phyloP scores from a whole-genome alignment of 2,797 vertebrate species.

The Ceryle rudis region DNA sequence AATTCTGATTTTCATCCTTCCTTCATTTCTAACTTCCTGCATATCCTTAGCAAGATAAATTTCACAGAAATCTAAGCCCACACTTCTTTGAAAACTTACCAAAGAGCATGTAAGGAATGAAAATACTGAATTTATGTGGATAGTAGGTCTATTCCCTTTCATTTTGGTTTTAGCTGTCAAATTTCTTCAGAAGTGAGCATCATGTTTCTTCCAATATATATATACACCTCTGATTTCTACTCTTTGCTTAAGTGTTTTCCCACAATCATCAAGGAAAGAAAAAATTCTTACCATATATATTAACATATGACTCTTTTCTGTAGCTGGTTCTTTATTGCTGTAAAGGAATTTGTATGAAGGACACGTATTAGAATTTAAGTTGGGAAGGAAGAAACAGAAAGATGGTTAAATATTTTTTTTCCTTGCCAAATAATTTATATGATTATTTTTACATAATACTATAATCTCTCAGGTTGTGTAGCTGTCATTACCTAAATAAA shows the following conservation, averaged over 20 bases:
- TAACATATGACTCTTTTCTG: background rate
- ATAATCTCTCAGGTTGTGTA: background rate
- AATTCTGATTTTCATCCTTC: background rate
- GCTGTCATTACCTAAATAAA: background rate
- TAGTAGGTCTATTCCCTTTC: background rate
- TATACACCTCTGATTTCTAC: background rate
- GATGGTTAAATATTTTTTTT: background rate
- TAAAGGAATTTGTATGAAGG: background rate
- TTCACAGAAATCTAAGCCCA: background rate
- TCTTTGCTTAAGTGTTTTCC: background rate
- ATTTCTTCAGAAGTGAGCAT: background rate
- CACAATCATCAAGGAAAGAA: background rate
- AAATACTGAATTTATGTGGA: background rate
- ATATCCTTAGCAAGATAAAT: conserved; percentile 2
- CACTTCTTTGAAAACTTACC: background rate
- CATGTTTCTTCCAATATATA: background rate
- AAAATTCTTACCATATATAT: background rate
- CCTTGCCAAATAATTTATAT: background rate
- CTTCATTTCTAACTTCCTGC: background rate
- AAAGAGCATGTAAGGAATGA: background rate
- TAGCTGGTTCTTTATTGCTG: background rate
- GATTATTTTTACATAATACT: background rate
- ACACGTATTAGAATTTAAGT: background rate
- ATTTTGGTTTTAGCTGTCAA: conserved; percentile 22
- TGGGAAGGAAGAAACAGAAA: background rate